Base-by-base conservation (phyloP, 2,113 vertebrate genomes). In the Pelobates fuscus region DNA sequence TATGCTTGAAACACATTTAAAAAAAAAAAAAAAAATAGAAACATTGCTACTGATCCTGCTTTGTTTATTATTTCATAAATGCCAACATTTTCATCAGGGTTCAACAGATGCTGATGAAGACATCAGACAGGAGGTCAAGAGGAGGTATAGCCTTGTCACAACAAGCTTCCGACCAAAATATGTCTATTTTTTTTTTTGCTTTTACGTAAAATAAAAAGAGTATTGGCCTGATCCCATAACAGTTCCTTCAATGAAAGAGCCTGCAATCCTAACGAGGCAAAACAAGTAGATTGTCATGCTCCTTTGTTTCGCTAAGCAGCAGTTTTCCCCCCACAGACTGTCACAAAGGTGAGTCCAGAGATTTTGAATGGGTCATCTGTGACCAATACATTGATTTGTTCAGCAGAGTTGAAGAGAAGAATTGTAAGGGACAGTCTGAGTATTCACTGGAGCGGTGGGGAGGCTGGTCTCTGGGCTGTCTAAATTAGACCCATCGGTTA, bases 291-390 rank as follows among this genome's bases (percentile, higher is more conserved):
- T 87, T 88, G 85, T 57, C 78, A 71, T 71, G n/a, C 27, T 20
- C 29, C 77, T 77, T 87, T 86, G 84, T 88, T 83, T 83, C 81
- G 86, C 80, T 84, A 82, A 87, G 80, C 70, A 85, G 86, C 41
- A 37, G 76, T 83, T 81, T 81, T 66, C 41, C 49, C 79, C 70
- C 78, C 68, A 5, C 62, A 67, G 78, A 70, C 20, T 27, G 29
- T 77, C 67, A 79, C 79, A 79, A 70, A 88, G 85, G 84, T 86
- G 84, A 84, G 82, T 80, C 81, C 63, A 65, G 79, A 80, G 77
- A 73, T 2, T 59, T 76, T 74, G 69, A 77, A 2, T 55, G 77
- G 78, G 79, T 70, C 74, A 57, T 63, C 82, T 78, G 78, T 77
- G 82, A 59, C 70, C 3, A 78, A 80, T 77, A 18, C 70, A 72